These are phyloP conservation scores for Polymixis flavicincta DNA, from an alignment of 2,888 invertebrate genomes.

Conservation along the genomic window DNA sequence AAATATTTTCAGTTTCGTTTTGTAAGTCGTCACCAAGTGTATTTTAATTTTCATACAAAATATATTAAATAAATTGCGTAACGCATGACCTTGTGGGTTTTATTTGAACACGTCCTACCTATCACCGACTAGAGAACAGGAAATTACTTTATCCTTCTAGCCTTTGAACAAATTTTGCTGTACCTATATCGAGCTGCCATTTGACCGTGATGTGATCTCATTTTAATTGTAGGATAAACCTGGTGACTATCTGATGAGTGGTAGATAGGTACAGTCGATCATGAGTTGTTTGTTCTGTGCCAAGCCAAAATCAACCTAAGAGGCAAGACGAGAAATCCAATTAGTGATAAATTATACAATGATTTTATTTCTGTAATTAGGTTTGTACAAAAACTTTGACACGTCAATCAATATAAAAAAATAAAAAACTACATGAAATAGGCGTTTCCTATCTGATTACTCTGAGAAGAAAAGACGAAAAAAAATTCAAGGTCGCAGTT, in stretches of 20 bases:
- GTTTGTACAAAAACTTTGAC: no score
- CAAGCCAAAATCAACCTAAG: conserved; percentile 5
- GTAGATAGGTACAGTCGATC: neutral
- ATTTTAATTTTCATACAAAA: conserved; percentile 65
- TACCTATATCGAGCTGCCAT: neutral
- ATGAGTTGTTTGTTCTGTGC: neutral
- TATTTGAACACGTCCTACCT: conserved; percentile 23
- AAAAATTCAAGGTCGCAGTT: no score
- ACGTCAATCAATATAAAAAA: no score
- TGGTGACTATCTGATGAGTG: neutral
- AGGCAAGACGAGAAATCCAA: neutral
- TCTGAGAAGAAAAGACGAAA: no score
- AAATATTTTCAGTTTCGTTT: conserved; percentile 47
- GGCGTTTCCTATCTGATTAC: no score
- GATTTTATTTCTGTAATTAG: no score
- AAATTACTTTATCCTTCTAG: neutral
- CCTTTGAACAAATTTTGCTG: neutral
- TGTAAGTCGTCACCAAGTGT: conserved; percentile 58
- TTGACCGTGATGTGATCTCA: neutral
- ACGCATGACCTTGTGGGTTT: conserved; percentile 44
- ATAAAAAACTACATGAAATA: no score
- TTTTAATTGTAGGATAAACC: neutral
- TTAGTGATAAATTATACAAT: no score
- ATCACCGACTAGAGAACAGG: neutral
- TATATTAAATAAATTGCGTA: conserved; percentile 51